Percentiles rank a stretch among this genome's conserved stretches.
phyloP scores from a whole-genome alignment of 2,797 vertebrate genomes.

The Helostoma temminkii region DNA sequence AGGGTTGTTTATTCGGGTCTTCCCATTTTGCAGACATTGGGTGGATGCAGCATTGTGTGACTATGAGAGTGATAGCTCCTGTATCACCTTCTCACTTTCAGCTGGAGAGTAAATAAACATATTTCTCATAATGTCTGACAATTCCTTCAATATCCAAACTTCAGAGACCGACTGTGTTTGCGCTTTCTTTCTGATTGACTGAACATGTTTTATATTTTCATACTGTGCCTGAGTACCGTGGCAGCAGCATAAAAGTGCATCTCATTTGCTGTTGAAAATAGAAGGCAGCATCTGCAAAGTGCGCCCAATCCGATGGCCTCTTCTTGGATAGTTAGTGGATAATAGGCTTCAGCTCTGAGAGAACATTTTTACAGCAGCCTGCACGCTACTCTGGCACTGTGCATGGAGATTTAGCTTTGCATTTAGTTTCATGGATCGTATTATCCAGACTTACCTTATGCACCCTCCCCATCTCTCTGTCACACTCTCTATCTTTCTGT shows the following conservation, averaged over 20 bases:
- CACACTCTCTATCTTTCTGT: conserved; percentile 24
- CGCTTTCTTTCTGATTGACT: conserved; percentile 29
- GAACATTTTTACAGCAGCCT: conserved; percentile 61
- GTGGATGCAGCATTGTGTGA: not conserved
- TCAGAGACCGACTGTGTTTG: conserved; percentile 22
- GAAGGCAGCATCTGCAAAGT: conserved; percentile 65
- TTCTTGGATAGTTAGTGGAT: conserved; percentile 69
- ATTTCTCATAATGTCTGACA: conserved; percentile 7
- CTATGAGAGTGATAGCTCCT: not conserved
- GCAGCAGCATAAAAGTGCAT: conserved; percentile 42
- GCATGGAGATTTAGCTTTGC: conserved; percentile 44
- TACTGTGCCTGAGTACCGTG: conserved; percentile 17
- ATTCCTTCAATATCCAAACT: not conserved
- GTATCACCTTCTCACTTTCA: not conserved
- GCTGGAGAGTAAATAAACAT: not conserved
- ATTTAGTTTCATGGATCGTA: conserved; percentile 55
- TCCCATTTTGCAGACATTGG: too few relatives aligned
- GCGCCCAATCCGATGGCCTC: conserved; percentile 58
- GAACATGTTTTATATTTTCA: conserved; percentile 27
- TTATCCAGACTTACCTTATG: conserved; percentile 28
- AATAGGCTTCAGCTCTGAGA: conserved; percentile 70
- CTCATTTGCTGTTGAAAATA: conserved; percentile 61
- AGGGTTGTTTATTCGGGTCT: too few relatives aligned
- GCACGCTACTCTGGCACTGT: conserved; percentile 27
- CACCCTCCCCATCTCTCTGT: not conserved